phyloP scores from a whole-genome alignment of 2,888 invertebrate genomes.

The Amblyjoppa proteus region DNA sequence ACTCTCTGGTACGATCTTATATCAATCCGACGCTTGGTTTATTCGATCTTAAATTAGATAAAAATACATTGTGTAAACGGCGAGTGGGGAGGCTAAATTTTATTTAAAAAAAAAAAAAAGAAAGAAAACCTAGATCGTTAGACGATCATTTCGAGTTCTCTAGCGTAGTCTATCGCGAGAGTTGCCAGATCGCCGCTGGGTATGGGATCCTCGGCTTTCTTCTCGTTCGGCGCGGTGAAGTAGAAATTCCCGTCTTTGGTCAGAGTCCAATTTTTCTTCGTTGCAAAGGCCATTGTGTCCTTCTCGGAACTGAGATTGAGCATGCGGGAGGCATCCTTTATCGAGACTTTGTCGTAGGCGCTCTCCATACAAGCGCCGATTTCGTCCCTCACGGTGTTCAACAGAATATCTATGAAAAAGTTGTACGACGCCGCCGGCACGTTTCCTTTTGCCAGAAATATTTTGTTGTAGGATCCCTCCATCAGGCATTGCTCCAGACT shows the following conservation, averaged over 20 bases:
- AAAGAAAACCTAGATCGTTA: conserved; percentile 85
- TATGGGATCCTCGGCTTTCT: conserved; percentile 91
- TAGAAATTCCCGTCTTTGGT: conserved; percentile 92
- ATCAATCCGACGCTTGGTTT: conserved; percentile 56
- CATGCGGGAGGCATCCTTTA: conserved; percentile 95
- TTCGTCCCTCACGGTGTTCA: conserved; percentile 98
- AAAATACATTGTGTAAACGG: conserved; percentile 64
- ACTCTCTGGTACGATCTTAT: neutral
- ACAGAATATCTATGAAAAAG: conserved; percentile 97
- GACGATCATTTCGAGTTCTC: conserved; percentile 99
- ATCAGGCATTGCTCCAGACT: conserved; percentile 99
- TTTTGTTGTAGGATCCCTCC: conserved; percentile 99
- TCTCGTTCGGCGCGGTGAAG: conserved; percentile 91
- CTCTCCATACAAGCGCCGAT: conserved; percentile 98
- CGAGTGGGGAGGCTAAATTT: conserved; percentile 36
- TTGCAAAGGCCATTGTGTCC: conserved; percentile 92
- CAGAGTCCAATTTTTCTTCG: conserved; percentile 94
- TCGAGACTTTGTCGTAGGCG: conserved; percentile 96
- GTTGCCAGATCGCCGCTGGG: conserved; percentile 96
- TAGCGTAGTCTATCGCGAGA: conserved; percentile 98
- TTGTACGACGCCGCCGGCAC: conserved; percentile 98
- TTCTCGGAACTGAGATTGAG: conserved; percentile 93
- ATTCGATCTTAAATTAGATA: conserved; percentile 68
- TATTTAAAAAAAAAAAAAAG: conserved; percentile 72
- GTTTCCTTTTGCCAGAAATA: conserved; percentile 92